These are phyloP conservation scores for Liposcelis brunnea DNA, from an alignment of 2,888 invertebrate genomes.

Conservation along the genomic window DNA sequence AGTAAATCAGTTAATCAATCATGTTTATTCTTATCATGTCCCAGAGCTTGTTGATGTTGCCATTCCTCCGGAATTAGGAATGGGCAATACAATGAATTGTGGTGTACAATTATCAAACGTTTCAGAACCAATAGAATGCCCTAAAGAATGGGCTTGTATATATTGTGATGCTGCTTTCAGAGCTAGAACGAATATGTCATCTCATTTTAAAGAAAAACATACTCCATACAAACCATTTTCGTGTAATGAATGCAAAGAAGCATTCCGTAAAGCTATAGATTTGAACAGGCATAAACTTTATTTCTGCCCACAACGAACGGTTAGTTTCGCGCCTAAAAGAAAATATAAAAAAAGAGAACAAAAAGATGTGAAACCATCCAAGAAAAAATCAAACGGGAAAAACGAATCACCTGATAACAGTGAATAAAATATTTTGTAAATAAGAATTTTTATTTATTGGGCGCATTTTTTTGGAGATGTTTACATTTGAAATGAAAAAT, in stretches of 20 bases:
- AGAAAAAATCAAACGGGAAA: too few relatives aligned
- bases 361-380: not conserved
- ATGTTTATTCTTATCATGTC: not conserved
- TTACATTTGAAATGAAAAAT: not conserved
- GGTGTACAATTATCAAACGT: slow-evolving; percentile 16
- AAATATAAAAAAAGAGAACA: slow-evolving; percentile 11
- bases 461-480: not conserved
- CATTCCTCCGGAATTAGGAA: slow-evolving; percentile 13
- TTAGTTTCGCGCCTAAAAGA: slow-evolving; percentile 9
- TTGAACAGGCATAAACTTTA: slow-evolving; percentile 16
- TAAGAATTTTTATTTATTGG: not conserved
- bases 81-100: slow-evolving; percentile 13
- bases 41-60: slow-evolving; percentile 6
- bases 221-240: slow-evolving; percentile 18
- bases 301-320: slow-evolving; percentile 13
- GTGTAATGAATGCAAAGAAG: slow-evolving; percentile 17
- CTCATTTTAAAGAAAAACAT: slow-evolving; percentile 18
- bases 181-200: slow-evolving; percentile 17
- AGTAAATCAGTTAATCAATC: not conserved
- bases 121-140: slow-evolving; percentile 14
- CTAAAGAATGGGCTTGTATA: slow-evolving; percentile 17
- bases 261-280: slow-evolving; percentile 17
- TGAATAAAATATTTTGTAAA: too few relatives aligned
- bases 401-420: too few relatives aligned
- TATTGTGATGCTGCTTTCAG: slow-evolving; percentile 18